These are phyloP conservation scores for Macropodus opercularis DNA, from an alignment of 2,797 vertebrate species.

Conservation along the genomic window DNA sequence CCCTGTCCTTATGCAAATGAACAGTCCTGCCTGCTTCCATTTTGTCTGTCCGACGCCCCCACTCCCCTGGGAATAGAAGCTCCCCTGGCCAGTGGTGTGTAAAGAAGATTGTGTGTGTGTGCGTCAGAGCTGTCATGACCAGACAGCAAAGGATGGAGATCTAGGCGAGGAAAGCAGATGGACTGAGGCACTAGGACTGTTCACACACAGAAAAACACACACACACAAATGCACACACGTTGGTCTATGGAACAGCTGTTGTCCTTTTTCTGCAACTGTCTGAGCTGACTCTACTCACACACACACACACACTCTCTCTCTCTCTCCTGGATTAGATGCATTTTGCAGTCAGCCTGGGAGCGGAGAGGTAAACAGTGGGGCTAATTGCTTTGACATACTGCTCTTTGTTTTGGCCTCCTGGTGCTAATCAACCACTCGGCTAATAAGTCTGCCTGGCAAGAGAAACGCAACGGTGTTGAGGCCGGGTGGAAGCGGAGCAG, in stretches of 20 bases:
- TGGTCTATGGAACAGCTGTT: constrained; percentile 72
- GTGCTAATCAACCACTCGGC: constrained; percentile 79
- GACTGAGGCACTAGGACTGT: constrained; percentile 53
- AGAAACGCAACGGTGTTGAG: constrained; percentile 42
- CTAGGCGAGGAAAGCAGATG: constrained; percentile 67
- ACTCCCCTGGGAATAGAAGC: constrained; percentile 58
- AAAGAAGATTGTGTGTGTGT: constrained; percentile 26
- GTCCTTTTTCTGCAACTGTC: constrained; percentile 60
- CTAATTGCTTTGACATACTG: constrained; percentile 84
- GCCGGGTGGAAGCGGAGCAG: constrained; percentile 37
- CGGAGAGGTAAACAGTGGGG: constrained; percentile 80
- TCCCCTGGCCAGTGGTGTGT: constrained; percentile 56
- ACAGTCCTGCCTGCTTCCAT: constrained; percentile 63
- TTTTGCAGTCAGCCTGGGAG: constrained; percentile 67
- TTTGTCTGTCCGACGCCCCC: constrained; percentile 58
- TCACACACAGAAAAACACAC: no score
- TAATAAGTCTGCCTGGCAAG: constrained; percentile 73
- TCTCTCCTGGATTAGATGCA: constrained; percentile 67
- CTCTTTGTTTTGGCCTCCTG: constrained; percentile 81
- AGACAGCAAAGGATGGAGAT: constrained; percentile 65
- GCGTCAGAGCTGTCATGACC: constrained; percentile 63
- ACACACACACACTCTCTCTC: constrained; percentile 13
- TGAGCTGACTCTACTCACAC: constrained; percentile 40
- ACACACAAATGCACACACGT: constrained; percentile 41
- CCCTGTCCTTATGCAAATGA: constrained; percentile 71